A percentile compares a stretch with the other conserved stretches of the same genome.
phyloP scores from a whole-genome alignment of 2,113 vertebrate genomes.

The Narcine bancroftii region DNA sequence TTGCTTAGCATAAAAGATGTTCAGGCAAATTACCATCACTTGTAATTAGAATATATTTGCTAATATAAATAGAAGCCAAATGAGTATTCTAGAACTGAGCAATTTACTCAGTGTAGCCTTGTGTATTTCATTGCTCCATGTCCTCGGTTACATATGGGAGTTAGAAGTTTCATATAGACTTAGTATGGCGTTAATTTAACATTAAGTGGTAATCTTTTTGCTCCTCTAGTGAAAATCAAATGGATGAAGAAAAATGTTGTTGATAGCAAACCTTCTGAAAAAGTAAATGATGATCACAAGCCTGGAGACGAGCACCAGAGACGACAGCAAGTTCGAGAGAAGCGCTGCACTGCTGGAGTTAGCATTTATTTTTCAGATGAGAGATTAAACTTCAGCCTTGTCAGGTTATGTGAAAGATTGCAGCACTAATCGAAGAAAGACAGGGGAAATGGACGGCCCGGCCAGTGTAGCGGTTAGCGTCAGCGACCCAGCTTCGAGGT shows the following conservation, averaged over 20 bases:
- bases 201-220: neutral
- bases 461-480: too few relatives aligned
- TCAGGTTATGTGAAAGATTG: neutral
- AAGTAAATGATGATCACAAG: neutral
- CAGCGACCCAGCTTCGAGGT: too few relatives aligned
- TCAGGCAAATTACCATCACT: neutral
- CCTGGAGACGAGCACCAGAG: neutral
- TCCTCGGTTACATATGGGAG: neutral
- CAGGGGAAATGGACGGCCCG: neutral
- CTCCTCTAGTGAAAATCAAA: neutral
- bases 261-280: neutral
- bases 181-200: neutral
- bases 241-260: neutral
- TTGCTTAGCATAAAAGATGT: conserved; percentile 28
- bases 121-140: neutral
- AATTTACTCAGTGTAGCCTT: neutral
- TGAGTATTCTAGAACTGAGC: neutral
- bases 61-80: conserved; percentile 29
- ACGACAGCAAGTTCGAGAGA: neutral
- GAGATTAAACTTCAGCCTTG: neutral
- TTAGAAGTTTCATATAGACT: neutral
- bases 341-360: neutral
- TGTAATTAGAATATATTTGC: neutral
- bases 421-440: neutral
- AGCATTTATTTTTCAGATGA: neutral